Conservation (phyloP, 2,797 vertebrate species). For the Champsocephalus gunnari region DNA sequence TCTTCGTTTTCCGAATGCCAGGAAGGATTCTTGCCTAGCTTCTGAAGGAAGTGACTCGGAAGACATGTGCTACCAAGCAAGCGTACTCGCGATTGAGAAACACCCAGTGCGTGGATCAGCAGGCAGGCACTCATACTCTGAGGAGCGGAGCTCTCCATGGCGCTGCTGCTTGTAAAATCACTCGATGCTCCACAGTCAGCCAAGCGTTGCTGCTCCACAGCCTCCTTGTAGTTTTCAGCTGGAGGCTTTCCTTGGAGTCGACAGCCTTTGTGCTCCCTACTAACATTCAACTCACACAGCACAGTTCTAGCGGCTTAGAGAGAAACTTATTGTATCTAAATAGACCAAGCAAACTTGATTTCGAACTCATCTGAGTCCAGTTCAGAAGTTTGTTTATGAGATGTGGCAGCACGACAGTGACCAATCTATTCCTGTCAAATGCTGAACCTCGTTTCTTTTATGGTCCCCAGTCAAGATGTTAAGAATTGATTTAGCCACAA, state of each 20-base stretch:
- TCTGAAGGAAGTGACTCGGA: no score
- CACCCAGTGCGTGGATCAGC: conserved; percentile 42
- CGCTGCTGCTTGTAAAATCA: conserved; percentile 60
- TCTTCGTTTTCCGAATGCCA: no score
- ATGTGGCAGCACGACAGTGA: conserved; percentile 14
- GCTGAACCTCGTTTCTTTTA: conserved; percentile 19
- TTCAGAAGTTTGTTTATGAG: conserved; percentile 34
- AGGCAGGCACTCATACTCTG: conserved; percentile 33
- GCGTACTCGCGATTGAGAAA: no score
- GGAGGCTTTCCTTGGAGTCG: conserved; percentile 40
- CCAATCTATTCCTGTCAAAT: conserved; percentile 22
- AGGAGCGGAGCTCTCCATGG: conserved; percentile 60
- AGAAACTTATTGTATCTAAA: conserved; percentile 41
- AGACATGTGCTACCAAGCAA: no score
- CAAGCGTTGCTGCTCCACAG: conserved; percentile 60
- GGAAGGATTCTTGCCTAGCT: no score
- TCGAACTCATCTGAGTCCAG: conserved; percentile 9
- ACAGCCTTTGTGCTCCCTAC: conserved; percentile 31
- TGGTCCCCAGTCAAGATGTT: conserved; percentile 28
- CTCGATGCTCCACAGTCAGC: conserved; percentile 43
- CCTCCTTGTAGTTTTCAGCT: conserved; percentile 42
- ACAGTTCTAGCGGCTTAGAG: conserved; percentile 3
- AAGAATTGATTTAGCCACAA: conserved; percentile 19
- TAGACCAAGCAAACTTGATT: conserved; percentile 12
- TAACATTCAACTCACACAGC: conserved; percentile 37